Evolutionary conservation across 2,888 invertebrate species (phyloP).

Genomic region (Caenorhabditis sp.): DNA sequence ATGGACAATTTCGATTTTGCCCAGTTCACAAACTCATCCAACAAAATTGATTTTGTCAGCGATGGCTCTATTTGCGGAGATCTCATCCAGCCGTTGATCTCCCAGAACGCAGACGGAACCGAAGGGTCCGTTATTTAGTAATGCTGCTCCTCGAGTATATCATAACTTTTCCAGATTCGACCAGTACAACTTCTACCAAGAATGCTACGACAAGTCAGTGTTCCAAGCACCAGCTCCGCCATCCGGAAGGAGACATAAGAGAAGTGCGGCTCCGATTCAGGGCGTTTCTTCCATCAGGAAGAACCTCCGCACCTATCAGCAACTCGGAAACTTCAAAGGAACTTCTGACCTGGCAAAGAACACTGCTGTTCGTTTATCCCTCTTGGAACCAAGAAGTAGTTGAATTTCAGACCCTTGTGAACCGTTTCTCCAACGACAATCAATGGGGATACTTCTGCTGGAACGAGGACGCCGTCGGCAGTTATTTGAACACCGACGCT

Average conservation of each 20-base stretch:
- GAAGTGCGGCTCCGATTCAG: constrained; percentile 25
- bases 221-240: constrained; percentile 62
- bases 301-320: constrained; percentile 26
- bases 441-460: constrained; percentile 79
- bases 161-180: constrained; percentile 63
- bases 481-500: constrained; percentile 71
- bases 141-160: too few relatives aligned
- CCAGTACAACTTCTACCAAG: constrained; percentile 79
- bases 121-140: constrained; percentile 39
- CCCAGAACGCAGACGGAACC: constrained; percentile 45
- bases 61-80: constrained; percentile 68
- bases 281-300: constrained; percentile 41
- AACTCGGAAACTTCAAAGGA: constrained; percentile 42
- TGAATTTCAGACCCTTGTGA: constrained; percentile 64
- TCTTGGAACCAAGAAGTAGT: background rate
- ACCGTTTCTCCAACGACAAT: constrained; percentile 76
- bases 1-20: constrained; percentile 75
- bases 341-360: constrained; percentile 49
- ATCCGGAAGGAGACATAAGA: constrained; percentile 46
- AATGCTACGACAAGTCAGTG: constrained; percentile 72
- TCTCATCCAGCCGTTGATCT: constrained; percentile 67
- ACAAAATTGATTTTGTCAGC: constrained; percentile 69
- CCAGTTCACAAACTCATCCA: constrained; percentile 41
- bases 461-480: constrained; percentile 76
- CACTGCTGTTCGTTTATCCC: constrained; percentile 55